Evolutionary conservation across 2,113 vertebrate genomes (phyloP), one percentile per base, ranked within the genome.

Genomic region (Butastur rufipennis): DNA sequence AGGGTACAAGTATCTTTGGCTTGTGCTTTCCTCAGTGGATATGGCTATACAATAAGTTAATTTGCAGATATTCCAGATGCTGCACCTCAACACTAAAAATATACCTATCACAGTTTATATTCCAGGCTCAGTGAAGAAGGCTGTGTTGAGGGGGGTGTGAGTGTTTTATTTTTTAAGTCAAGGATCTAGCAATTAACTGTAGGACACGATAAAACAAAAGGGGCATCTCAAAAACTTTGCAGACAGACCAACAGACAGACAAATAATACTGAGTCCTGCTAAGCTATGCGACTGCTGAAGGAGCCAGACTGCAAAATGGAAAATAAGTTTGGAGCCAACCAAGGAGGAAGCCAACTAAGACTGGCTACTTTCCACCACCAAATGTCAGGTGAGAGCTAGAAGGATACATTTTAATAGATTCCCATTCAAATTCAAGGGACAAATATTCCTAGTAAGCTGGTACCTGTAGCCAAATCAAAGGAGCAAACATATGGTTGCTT

Each of bases 231-330:
- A 56, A 70, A 85, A 53, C 48, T 68, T 22, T 73, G 55, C 86
- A 79, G 81, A 53, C 80, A 74, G 67, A 87, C 52, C 40, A 61
- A 74, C 27, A 82, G 71, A 63, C 71, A 92, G 88, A 86, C 63
- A 83, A 94, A 94, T 16, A 92, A 79, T 11, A n/a, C 0, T 3
- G 36, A 87, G 47, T 58, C 50, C 83, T 81, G 72, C 86, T 86
- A 90, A 93, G 43, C 66, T 93, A 86, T 58, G 71, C 1, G n/a
- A 68, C 85, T 79, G 88, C 67, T 78, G 59, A 73, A 78, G 68
- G 38, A 96, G 94, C 75, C 94, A 97, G 88, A 92, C 80, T 74
- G 86, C 83, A 71, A 95, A 93, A 73, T 63, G 73, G 86, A 92
- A 95, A 96, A 95, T 74, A 42, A 67, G 36, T 81, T 43, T 38